Evolutionary conservation across 2,888 invertebrate species (phyloP).

Genomic region (Melanostoma scalare): DNA sequence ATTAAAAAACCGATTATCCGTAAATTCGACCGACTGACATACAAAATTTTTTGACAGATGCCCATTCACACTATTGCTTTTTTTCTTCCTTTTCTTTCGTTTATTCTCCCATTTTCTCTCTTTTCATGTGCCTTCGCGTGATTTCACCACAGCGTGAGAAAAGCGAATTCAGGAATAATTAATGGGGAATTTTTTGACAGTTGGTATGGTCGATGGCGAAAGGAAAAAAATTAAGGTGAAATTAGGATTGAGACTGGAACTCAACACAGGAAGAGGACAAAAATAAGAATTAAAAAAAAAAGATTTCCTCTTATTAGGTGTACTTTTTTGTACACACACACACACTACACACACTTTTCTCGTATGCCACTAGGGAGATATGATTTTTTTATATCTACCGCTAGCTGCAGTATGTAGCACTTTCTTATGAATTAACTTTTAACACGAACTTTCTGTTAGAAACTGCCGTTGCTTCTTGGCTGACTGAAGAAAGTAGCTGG

Average conservation of each 20-base stretch:
- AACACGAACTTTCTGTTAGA: conserved; percentile 8
- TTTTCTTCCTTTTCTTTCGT: conserved; percentile 30
- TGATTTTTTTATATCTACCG: conserved; percentile 40
- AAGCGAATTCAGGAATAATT: conserved; percentile 7
- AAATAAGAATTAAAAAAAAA: not conserved
- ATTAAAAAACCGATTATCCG: conserved; percentile 65
- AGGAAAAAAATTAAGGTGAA: conserved; percentile 4
- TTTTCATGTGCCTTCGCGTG: conserved; percentile 14
- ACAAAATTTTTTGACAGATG: conserved; percentile 70
- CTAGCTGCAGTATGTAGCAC: conserved; percentile 49
- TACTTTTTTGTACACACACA: conserved; percentile 27
- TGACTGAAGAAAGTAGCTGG: not conserved
- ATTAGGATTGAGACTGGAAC: conserved; percentile 10
- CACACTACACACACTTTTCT: conserved; percentile 55
- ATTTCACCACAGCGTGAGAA: conserved; percentile 5
- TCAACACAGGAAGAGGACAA: conserved; percentile 37
- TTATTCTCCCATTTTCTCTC: conserved; percentile 35
- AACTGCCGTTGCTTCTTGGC: not conserved
- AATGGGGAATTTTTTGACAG: conserved; percentile 41
- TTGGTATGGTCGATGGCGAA: conserved; percentile 9
- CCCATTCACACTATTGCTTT: conserved; percentile 50
- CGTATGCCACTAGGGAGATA: conserved; percentile 33
- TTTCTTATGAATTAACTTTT: conserved; percentile 49
- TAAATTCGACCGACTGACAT: conserved; percentile 72
- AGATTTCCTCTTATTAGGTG: conserved; percentile 28